Evolutionary conservation across 1,140 invertebrate species (phyloP).

Genomic region (Idris sp.): DNA sequence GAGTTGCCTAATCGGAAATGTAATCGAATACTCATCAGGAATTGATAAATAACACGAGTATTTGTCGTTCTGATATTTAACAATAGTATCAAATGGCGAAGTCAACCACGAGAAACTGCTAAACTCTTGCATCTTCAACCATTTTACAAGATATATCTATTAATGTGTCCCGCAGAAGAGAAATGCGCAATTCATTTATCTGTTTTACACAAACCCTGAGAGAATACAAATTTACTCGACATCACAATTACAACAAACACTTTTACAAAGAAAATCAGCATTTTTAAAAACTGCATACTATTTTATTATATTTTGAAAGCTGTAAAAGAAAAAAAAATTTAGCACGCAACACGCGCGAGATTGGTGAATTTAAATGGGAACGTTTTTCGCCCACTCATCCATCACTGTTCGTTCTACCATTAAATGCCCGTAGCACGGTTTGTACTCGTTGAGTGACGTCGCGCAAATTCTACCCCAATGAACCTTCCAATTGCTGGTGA

Average conservation of each 20-base stretch:
- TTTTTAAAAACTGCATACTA: slow-evolving; percentile 37
- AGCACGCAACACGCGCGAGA: slow-evolving; percentile 9
- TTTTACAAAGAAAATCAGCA: too few species aligned
- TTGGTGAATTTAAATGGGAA: slow-evolving; percentile 34
- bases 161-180: slow-evolving; percentile 31
- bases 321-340: slow-evolving; percentile 33
- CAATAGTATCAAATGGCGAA: slow-evolving; percentile 29
- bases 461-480: slow-evolving; percentile 59
- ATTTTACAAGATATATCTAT: slow-evolving; percentile 59
- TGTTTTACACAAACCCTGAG: slow-evolving; percentile 23
- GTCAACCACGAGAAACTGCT: slow-evolving; percentile 43
- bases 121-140: slow-evolving; percentile 56
- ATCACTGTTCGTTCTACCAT: slow-evolving; percentile 55
- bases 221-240: slow-evolving; percentile 60
- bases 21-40: not conserved
- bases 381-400: slow-evolving; percentile 46
- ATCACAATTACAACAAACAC: slow-evolving; percentile 60
- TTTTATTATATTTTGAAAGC: slow-evolving; percentile 19
- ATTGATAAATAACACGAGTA: slow-evolving; percentile 8
- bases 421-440: slow-evolving; percentile 44
- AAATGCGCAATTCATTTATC: slow-evolving; percentile 54
- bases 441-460: slow-evolving; percentile 50
- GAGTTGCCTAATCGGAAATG: slow-evolving; percentile 5
- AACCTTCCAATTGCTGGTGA: slow-evolving; percentile 47
- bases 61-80: slow-evolving; percentile 21